phyloP scores from a whole-genome alignment of 1,140 invertebrate species.

The Pomacea maculata region DNA sequence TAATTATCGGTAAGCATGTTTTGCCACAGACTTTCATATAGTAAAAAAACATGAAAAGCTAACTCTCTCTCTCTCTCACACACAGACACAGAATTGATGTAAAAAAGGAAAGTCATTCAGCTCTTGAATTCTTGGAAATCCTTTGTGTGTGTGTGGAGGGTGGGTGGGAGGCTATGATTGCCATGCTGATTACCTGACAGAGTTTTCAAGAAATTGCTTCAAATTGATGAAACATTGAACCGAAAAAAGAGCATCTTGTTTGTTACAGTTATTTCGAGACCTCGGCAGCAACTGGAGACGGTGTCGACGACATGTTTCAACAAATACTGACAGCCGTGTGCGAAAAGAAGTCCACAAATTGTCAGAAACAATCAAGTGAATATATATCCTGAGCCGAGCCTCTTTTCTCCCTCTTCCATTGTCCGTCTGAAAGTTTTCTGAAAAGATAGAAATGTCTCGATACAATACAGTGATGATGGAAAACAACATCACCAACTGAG shows the following conservation, averaged over 20 bases:
- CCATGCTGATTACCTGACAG: neutral
- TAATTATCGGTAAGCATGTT: neutral
- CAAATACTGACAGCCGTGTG: conserved; percentile 36
- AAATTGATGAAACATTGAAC: neutral
- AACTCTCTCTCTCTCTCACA: neutral
- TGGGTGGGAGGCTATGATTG: no score
- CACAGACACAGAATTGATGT: neutral
- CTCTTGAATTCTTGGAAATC: no score
- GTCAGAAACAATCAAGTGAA: no score
- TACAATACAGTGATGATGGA: no score
- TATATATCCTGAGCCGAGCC: no score
- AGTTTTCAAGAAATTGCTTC: neutral
- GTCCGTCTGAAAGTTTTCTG: no score
- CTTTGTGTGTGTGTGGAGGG: neutral
- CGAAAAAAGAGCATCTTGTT: neutral
- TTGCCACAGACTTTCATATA: neutral
- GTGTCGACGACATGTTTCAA: conserved; percentile 51
- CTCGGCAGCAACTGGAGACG: conserved; percentile 56
- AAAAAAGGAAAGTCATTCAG: no score
- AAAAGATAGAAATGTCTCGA: no score
- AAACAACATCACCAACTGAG: no score
- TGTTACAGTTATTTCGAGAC: conserved; percentile 55
- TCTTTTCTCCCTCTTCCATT: no score
- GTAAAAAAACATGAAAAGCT: neutral
- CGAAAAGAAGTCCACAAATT: neutral